Base-by-base conservation (phyloP, 2,113 vertebrate genomes). In the Atherinomorus stipes region DNA sequence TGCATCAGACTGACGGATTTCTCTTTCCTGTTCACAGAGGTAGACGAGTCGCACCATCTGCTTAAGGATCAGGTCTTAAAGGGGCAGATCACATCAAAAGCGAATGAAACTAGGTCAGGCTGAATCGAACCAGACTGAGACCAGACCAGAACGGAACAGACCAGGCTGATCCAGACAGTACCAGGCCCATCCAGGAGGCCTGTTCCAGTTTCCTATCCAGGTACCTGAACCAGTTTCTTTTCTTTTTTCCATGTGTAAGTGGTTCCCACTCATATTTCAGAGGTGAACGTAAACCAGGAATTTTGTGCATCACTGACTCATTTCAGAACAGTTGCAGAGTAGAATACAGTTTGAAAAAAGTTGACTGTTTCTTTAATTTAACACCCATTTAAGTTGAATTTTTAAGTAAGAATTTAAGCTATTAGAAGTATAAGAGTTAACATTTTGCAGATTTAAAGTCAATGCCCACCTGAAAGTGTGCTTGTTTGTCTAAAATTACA, bases 161-260 rank as follows among this genome's bases (percentile, higher is more conserved):
- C 64, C 79, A 53, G 64, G 66, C 72, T 76, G 80, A 83, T 81
- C 76, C 65, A 57, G n/a, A 45, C 65, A 2, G 25, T 3, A 54
- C 71, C 83, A 38, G 78, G 80, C 77, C 61, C 21, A 0, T 74
- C 53, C 71, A 79, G 78, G 68, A 87, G 75, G 67, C 83, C 79
- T 78, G 81, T 80, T 82, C 78, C 86, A 83, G 86, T 86, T 85
- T 85, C 79, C 74, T 82, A 82, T 83, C 83, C 75, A 89, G 91
- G 90, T 91, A 81, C 72, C 22, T 22, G 11, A 76, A 72, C 45
- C 56, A 25, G 44, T 34, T 34, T 42, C 3, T 34, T 34, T 34
- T 34, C 7, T 34, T 34, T 34, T 42, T 34, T 16, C 37, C 9
- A 21, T 28, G 2, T 51, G 12, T 68, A 56, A 5, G 9, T 13